phyloP scores from a whole-genome alignment of 2,888 invertebrate genomes.

The Carcina quercana region DNA sequence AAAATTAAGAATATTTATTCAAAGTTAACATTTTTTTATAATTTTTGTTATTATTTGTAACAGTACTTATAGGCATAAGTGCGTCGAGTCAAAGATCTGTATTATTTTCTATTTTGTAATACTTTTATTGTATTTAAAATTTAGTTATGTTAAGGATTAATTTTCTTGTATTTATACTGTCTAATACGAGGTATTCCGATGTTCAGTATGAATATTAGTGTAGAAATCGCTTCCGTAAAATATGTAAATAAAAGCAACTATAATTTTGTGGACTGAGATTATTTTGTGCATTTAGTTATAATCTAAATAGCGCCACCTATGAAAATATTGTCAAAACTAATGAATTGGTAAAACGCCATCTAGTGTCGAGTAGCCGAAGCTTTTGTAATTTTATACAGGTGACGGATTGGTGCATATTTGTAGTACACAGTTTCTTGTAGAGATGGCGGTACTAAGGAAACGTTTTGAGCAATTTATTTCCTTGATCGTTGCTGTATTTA shows the following conservation, averaged over 20 bases:
- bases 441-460: no score
- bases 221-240: constrained; percentile 53
- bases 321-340: neutral
- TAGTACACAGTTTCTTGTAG: no score
- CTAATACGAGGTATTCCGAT: constrained; percentile 70
- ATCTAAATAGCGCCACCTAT: constrained; percentile 1
- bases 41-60: constrained; percentile 58
- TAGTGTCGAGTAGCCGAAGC: constrained; percentile 31
- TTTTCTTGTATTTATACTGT: constrained; percentile 51
- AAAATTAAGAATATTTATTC: constrained; percentile 67
- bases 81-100: constrained; percentile 73
- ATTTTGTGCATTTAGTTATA: constrained; percentile 58
- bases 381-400: no score
- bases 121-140: constrained; percentile 65
- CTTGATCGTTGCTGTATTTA: no score
- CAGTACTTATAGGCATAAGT: constrained; percentile 65
- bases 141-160: constrained; percentile 49
- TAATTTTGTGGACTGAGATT: constrained; percentile 67
- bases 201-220: constrained; percentile 54
- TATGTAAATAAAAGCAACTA: constrained; percentile 51
- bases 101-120: constrained; percentile 73
- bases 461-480: no score
- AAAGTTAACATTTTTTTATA: constrained; percentile 56
- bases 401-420: no score
- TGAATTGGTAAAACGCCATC: constrained; percentile 34